Percentiles rank a stretch among this genome's conserved stretches.
phyloP scores from a whole-genome alignment of 2,797 vertebrate genomes.

The Enteromius unitaeniatus region DNA sequence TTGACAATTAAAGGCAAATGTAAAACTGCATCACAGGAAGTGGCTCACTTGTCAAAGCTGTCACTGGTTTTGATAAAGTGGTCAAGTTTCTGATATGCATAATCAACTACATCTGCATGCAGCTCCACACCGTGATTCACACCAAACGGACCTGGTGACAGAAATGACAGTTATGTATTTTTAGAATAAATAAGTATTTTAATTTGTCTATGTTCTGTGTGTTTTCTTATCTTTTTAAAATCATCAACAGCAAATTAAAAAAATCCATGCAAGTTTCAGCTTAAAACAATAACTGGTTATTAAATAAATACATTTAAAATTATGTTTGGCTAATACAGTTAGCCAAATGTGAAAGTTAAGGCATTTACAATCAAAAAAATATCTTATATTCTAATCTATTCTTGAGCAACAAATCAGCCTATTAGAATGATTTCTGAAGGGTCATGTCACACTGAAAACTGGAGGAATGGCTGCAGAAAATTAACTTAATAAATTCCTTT shows the following conservation, averaged over 20 bases:
- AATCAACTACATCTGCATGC: conserved; percentile 92
- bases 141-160: conserved; percentile 89
- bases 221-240: no score
- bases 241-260: no score
- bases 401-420: neutral
- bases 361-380: neutral
- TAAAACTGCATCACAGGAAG: neutral
- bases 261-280: neutral
- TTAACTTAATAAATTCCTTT: neutral
- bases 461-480: neutral
- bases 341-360: neutral
- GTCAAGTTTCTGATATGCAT: conserved; percentile 93
- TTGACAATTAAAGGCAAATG: neutral
- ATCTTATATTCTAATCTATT: no score
- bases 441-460: neutral
- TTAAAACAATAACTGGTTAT: neutral
- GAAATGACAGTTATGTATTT: conserved; percentile 15
- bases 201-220: neutral
- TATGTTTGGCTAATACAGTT: neutral
- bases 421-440: neutral
- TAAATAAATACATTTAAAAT: neutral
- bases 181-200: neutral
- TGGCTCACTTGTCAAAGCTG: conserved; percentile 93
- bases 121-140: conserved; percentile 95
- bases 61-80: conserved; percentile 94